Conservation (phyloP, 2,797 vertebrate species). For the Alosa sapidissima region DNA sequence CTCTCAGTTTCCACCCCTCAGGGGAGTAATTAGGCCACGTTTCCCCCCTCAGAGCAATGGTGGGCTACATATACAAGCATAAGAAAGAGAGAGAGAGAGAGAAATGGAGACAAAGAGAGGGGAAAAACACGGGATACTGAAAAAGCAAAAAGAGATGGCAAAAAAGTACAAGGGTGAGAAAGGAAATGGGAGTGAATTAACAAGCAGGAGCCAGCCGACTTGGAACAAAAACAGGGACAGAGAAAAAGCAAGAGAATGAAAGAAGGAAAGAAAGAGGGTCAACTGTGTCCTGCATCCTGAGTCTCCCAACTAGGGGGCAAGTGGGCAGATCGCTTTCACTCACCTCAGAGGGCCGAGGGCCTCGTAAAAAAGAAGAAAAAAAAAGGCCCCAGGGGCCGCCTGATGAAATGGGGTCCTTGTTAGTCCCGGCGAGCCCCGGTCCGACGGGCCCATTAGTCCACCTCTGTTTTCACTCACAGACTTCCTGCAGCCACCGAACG, state of each 20-base stretch:
- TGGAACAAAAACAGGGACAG: neutral
- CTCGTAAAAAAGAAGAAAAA: conserved; percentile 46
- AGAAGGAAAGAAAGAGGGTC: neutral
- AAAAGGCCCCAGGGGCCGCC: conserved; percentile 41
- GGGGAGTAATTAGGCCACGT: conserved; percentile 42
- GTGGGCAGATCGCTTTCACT: conserved; percentile 44
- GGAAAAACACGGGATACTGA: neutral
- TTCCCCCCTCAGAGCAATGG: conserved; percentile 21
- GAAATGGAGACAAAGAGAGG: neutral
- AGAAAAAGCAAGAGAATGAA: neutral
- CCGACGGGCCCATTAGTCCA: conserved; percentile 44
- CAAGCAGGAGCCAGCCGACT: neutral
- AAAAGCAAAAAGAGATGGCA: neutral
- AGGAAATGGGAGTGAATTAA: neutral
- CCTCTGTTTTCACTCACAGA: conserved; percentile 77
- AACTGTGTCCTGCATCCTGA: conserved; percentile 20
- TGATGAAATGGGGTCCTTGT: conserved; percentile 53
- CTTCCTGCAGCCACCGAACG: conserved; percentile 70
- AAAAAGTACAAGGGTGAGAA: neutral
- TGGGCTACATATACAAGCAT: conserved; percentile 3
- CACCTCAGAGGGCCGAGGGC: conserved; percentile 37
- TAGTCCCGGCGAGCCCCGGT: conserved; percentile 36
- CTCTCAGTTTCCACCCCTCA: conserved; percentile 33
- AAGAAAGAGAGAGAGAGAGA: neutral
- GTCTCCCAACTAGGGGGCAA: conserved; percentile 9